Conservation (phyloP, 2,797 vertebrate species). For the Apogon talboti region DNA sequence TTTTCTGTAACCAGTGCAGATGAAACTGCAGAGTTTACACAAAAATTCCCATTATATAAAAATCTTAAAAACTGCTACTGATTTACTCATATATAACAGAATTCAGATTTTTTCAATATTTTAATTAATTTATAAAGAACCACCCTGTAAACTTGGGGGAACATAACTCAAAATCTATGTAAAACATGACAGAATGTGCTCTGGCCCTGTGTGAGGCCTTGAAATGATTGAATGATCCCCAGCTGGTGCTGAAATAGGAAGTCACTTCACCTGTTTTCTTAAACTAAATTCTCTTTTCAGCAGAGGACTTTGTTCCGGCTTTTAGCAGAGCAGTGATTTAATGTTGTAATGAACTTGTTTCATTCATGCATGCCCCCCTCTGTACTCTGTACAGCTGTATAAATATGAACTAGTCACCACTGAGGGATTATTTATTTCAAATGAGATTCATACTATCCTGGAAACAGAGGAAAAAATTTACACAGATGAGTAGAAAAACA, state of each 20-base stretch:
- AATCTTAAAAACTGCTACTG: too few relatives aligned
- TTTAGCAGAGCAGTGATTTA: slow-evolving; percentile 50
- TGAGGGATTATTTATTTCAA: slow-evolving; percentile 49
- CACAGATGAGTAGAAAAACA: slow-evolving; percentile 17
- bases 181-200: not conserved
- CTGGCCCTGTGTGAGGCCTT: slow-evolving; percentile 36
- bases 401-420: slow-evolving; percentile 58
- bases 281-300: slow-evolving; percentile 15
- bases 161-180: slow-evolving; percentile 9
- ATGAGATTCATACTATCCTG: slow-evolving; percentile 30
- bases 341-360: slow-evolving; percentile 44
- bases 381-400: slow-evolving; percentile 62
- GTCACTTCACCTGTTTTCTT: slow-evolving; percentile 58
- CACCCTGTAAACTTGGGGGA: not conserved
- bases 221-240: slow-evolving; percentile 17
- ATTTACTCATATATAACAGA: too few relatives aligned
- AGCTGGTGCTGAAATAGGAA: slow-evolving; percentile 50
- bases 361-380: slow-evolving; percentile 5
- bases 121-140: not conserved
- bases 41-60: not conserved
- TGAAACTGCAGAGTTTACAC: not conserved
- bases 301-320: slow-evolving; percentile 18
- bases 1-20: not conserved
- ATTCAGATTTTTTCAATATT: too few relatives aligned
- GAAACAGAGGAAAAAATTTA: slow-evolving; percentile 37